These are phyloP conservation scores for Rhinophrynus dorsalis DNA, from an alignment of 2,797 vertebrate genomes.

Conservation along the genomic window DNA sequence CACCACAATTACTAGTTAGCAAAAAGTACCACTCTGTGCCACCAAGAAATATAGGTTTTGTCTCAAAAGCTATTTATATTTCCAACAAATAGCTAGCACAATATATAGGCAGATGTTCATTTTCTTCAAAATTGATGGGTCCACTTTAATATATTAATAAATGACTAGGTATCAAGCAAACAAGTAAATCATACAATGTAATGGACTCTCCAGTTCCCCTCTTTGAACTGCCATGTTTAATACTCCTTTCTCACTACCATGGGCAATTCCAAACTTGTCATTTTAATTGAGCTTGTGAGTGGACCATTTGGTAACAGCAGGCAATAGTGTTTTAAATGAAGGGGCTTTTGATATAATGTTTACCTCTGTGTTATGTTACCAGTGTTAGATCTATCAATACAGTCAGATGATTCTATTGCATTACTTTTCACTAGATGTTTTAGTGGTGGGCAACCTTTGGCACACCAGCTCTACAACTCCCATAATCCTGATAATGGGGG, in stretches of 20 bases:
- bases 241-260: neutral
- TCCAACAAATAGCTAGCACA: no score
- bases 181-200: neutral
- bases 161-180: neutral
- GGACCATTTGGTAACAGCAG: conserved; percentile 28
- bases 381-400: neutral
- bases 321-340: conserved; percentile 5
- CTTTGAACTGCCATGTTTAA: conserved; percentile 22
- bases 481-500: no score
- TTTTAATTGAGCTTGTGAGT: conserved; percentile 12
- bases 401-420: neutral
- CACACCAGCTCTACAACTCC: no score
- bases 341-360: neutral
- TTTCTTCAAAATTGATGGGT: no score
- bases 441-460: no score
- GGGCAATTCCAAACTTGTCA: conserved; percentile 17
- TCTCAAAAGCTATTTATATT: no score
- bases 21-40: no score
- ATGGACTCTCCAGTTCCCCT: neutral
- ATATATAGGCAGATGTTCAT: no score
- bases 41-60: no score
- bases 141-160: no score
- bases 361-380: neutral
- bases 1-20: no score
- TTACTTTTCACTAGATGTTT: no score